Base-by-base conservation (phyloP, 1,140 invertebrate genomes). In the Heterodera carotae region DNA sequence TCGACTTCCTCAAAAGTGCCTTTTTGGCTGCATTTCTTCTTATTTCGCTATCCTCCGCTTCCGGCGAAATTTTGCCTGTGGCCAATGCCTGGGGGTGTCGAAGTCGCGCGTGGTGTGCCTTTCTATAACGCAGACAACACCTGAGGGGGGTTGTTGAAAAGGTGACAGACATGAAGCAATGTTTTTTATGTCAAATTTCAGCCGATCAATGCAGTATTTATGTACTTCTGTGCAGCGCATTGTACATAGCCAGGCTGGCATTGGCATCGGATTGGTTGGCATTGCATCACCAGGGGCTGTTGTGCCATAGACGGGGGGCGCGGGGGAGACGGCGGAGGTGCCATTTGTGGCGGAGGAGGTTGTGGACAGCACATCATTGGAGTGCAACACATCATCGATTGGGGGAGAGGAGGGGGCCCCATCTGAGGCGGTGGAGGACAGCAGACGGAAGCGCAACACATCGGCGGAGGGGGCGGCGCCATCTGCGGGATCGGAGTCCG, bases 231-330 rank as follows among this genome's bases (percentile, higher is more conserved):
- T 29, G 39, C 34, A 8, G 36, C 64, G 69, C 68, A 76, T 75
- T 75, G 68, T 31, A 76, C 18, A 76, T 76, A 76, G 15, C 68
- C 76, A 62, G 76, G 76, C 15, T 77, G 76, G 48, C 76, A 77
- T n/a, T 77, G 76, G 43, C 76, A 77, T 31, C 67, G 64, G 34
- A 77, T 33, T 6, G 76, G 76, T 39, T 77, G 76, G 64, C 76
- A 77, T n/a, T 74, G 71, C 48, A 74, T 74, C 4, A 74, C 71
- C 39, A 74, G n/a, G 6, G 71, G n/a, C n/a, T n/a, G 71, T 29
- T 59, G 71, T 15, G 31, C 25, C 27, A 56, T 10, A 34, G 71
- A 53, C 33, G 71, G 71, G 6, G 27, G 71, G 34, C 25, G 36
- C 33, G 71, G 71, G 6, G 27, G 71, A 62, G 39, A 25, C 18